Evolutionary conservation across 2,113 vertebrate genomes (phyloP).

Genomic region (Sander lucioperca): DNA sequence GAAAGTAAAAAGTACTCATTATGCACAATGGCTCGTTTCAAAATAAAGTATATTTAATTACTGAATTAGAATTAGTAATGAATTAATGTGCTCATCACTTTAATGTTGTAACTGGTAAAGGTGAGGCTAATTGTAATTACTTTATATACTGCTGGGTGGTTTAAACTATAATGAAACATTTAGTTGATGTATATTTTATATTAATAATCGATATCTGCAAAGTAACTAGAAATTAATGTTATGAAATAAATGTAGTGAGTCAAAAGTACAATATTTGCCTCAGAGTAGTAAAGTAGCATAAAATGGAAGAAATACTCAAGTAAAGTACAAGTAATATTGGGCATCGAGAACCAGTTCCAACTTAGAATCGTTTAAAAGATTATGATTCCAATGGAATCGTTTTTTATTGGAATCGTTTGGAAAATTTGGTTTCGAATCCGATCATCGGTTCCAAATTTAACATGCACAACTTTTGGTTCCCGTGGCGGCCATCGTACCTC

Average conservation of each 20-base stretch:
- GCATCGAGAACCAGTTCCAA: no score
- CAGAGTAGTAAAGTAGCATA: neutral
- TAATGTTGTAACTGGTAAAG: neutral
- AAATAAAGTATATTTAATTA: neutral
- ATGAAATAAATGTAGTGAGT: neutral
- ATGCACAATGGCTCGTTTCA: neutral
- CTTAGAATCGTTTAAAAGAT: no score
- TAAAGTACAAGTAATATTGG: neutral
- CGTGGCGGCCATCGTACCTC: no score
- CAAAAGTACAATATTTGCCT: neutral
- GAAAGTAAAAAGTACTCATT: neutral
- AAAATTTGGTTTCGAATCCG: no score
- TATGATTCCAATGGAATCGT: no score
- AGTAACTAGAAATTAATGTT: neutral
- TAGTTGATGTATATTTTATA: neutral
- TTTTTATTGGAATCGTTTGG: no score
- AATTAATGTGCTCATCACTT: neutral
- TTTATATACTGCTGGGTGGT: neutral
- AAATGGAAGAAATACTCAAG: neutral
- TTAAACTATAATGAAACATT: neutral
- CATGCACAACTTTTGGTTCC: no score
- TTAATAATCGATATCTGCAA: neutral
- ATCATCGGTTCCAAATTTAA: no score
- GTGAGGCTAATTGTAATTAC: neutral
- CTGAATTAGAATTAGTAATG: neutral